Evolutionary conservation across 2,888 invertebrate genomes (phyloP).

Genomic region (Polylopha cassiicola): DNA sequence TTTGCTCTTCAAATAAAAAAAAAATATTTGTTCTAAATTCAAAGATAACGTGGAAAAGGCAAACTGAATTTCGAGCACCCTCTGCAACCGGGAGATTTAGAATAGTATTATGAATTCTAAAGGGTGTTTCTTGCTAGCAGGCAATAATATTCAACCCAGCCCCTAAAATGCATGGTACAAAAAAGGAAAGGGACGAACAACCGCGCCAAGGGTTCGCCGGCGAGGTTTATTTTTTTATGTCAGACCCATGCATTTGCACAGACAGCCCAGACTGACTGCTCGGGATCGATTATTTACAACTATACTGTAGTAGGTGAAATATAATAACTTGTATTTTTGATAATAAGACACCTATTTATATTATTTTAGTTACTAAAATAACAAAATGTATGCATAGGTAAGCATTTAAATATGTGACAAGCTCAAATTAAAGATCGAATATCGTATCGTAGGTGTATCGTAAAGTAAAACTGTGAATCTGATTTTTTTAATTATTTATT

Average conservation of each 20-base stretch:
- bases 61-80: slow-evolving; percentile 33
- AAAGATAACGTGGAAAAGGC: slow-evolving; percentile 34
- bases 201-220: slow-evolving; percentile 42
- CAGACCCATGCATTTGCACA: slow-evolving; percentile 36
- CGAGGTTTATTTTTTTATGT: slow-evolving; percentile 53
- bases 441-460: no score
- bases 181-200: slow-evolving; percentile 56
- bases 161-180: slow-evolving; percentile 49
- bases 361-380: no score
- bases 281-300: slow-evolving; percentile 22
- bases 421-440: no score
- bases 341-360: no score
- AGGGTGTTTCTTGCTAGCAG: slow-evolving; percentile 46
- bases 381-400: no score
- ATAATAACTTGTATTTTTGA: no score
- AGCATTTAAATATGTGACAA: no score
- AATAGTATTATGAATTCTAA: slow-evolving; percentile 46
- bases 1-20: slow-evolving; percentile 23
- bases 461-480: no score
- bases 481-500: no score
- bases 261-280: slow-evolving; percentile 35
- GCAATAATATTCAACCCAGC: slow-evolving; percentile 38
- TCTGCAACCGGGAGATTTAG: slow-evolving; percentile 25
- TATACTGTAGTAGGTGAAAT: no score
- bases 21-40: slow-evolving; percentile 28